These are phyloP conservation scores for Anniella stebbinsi DNA, from an alignment of 2,797 vertebrate species.

Conservation along the genomic window DNA sequence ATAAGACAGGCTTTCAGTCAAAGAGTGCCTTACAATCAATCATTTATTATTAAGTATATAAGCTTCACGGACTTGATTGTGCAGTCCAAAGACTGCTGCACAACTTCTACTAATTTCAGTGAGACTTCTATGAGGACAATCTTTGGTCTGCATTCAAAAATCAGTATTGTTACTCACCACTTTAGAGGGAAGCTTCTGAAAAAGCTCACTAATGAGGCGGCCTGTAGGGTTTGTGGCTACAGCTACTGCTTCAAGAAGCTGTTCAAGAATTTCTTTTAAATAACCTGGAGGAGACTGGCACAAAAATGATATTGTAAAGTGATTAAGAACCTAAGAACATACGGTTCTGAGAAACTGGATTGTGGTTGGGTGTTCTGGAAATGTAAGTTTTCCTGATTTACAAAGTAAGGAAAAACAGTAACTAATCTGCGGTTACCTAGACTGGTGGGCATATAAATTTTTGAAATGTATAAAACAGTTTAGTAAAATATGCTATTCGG, in stretches of 20 bases:
- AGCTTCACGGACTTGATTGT: background rate
- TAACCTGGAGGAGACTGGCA: conserved; percentile 86
- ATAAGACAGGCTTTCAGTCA: background rate
- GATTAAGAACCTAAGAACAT: too few relatives aligned
- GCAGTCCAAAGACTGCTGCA: background rate
- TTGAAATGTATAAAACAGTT: background rate
- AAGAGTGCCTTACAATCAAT: background rate
- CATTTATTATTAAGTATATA: background rate
- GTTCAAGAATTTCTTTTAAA: conserved; percentile 93
- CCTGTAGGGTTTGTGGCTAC: conserved; percentile 92
- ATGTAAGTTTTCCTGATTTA: background rate
- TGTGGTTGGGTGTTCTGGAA: background rate
- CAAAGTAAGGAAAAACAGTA: background rate
- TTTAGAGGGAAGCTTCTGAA: conserved; percentile 99
- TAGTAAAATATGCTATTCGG: background rate
- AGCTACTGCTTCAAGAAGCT: conserved; percentile 93
- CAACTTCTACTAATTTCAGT: background rate
- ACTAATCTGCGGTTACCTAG: background rate
- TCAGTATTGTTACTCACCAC: conserved; percentile 82
- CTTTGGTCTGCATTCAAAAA: background rate
- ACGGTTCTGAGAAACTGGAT: background rate
- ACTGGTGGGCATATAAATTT: background rate
- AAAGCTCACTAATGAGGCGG: conserved; percentile 94
- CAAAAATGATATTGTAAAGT: conserved; percentile 3
- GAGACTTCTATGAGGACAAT: background rate